Evolutionary conservation across 2,113 vertebrate genomes (phyloP), one percentile per base, ranked within the genome.

Genomic region (Catagonus wagneri): DNA sequence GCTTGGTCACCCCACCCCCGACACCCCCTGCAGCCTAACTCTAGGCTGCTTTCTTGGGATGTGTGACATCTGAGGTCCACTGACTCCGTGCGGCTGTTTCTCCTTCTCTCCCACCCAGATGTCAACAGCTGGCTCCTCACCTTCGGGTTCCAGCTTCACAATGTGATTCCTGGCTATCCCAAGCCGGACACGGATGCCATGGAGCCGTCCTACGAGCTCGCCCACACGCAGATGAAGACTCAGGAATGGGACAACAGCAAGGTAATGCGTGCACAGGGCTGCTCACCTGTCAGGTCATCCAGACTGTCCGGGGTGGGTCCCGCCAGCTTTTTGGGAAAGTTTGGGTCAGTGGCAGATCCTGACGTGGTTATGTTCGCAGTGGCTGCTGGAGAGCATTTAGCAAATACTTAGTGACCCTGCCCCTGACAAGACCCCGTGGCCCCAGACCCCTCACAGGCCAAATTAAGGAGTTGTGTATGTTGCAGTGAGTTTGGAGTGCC

Each of bases 51-150:
- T 6, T 39, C 6, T 66, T 4, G 2, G 29, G 44, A 60, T 25
- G 34, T n/a, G 54, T 90, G 56, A 56, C 36, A 6, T 44, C 36
- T 50, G 10, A 71, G 6, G 27, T 20, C 60, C 68, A 63, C 90
- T 85, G 56, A 76, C 34, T 84, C 74, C 50, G 1, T 1, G 23
- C 52, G 22, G 52, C 56, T 86, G 54, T 97, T 58, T 98, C 69
- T 96, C 84, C 27, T 96, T 98, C 83, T 98, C 52, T 97, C 98
- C 68, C 78, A 3, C 97, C 63, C 98, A 99, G 99, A 99, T 98
- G 99, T 99, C 94, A 99, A 99, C 98, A 99, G 99, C 90, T 99
- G 99, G 99, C 98, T 99, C 95, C 99, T 99, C 97, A 99, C 99
- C 44, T 99, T 99, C 2, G 99, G 99, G 81, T 99, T 99, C 98